Evolutionary conservation across 2,888 invertebrate species (phyloP).

Genomic region (Mechanitis messenoides): DNA sequence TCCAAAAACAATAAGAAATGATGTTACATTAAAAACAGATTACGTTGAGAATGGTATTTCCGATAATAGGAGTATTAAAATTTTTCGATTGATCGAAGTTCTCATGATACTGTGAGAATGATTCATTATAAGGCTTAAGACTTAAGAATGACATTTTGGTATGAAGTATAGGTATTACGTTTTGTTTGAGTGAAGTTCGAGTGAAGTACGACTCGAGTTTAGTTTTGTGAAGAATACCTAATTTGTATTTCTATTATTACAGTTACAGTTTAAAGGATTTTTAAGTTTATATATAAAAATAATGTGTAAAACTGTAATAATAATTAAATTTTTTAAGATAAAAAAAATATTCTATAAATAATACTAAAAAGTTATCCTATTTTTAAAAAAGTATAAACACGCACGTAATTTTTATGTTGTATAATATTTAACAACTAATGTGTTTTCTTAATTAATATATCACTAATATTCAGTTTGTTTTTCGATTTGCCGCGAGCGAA

Average conservation of each 20-base stretch:
- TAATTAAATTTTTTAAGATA: no score
- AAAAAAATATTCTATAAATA: no score
- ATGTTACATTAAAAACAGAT: slow-evolving; percentile 38
- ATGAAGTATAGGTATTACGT: not conserved
- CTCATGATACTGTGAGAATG: slow-evolving; percentile 44
- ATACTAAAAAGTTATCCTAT: no score
- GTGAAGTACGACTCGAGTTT: no score
- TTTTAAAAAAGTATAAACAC: no score
- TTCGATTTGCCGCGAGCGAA: slow-evolving; percentile 33
- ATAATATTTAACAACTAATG: slow-evolving; percentile 32
- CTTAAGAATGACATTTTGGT: slow-evolving; percentile 7
- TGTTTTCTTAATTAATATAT: slow-evolving; percentile 12
- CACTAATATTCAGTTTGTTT: slow-evolving; percentile 24
- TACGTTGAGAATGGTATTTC: slow-evolving; percentile 44
- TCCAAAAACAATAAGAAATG: slow-evolving; percentile 30
- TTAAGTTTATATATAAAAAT: no score
- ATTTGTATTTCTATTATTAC: no score
- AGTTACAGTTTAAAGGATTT: no score
- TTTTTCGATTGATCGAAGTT: slow-evolving; percentile 62
- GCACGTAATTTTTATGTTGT: no score
- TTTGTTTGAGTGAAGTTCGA: no score
- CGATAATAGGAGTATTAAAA: slow-evolving; percentile 59
- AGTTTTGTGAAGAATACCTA: no score
- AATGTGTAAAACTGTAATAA: slow-evolving; percentile 10
- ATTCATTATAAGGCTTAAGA: slow-evolving; percentile 12